Evolutionary conservation across 2,797 vertebrate species (phyloP).

Genomic region (Eospalax fontanierii): DNA sequence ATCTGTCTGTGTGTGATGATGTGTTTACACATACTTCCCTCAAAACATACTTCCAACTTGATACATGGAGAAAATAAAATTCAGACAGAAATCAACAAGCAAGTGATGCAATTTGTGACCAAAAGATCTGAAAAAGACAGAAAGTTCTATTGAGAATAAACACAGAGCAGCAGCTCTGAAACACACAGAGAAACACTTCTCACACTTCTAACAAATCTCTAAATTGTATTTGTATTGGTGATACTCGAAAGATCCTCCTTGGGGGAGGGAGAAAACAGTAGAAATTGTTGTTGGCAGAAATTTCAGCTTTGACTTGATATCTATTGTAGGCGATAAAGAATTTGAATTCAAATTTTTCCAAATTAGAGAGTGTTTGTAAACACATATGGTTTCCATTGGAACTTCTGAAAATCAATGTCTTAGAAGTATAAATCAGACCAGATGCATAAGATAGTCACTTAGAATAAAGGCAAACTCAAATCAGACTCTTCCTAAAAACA

Average conservation of each 20-base stretch:
- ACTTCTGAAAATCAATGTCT: background rate
- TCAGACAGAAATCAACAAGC: background rate
- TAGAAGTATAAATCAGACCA: background rate
- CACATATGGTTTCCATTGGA: background rate
- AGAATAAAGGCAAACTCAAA: background rate
- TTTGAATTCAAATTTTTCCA: background rate
- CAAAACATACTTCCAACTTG: background rate
- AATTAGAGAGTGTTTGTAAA: background rate
- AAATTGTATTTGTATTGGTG: background rate
- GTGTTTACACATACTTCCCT: background rate
- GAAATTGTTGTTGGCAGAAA: background rate
- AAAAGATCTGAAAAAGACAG: conserved; percentile 1
- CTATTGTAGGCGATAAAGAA: background rate
- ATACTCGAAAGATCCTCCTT: background rate
- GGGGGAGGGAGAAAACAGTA: background rate
- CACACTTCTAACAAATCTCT: background rate
- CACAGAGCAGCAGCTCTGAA: background rate
- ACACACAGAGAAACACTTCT: background rate
- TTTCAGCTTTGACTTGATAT: background rate
- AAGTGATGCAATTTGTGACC: background rate
- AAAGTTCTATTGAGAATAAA: background rate
- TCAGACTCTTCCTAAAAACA: background rate
- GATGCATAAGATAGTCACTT: background rate
- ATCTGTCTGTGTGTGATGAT: background rate
- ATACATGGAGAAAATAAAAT: background rate